phyloP scores from a whole-genome alignment of 2,797 vertebrate species.

The Coccyzus lansbergi region DNA sequence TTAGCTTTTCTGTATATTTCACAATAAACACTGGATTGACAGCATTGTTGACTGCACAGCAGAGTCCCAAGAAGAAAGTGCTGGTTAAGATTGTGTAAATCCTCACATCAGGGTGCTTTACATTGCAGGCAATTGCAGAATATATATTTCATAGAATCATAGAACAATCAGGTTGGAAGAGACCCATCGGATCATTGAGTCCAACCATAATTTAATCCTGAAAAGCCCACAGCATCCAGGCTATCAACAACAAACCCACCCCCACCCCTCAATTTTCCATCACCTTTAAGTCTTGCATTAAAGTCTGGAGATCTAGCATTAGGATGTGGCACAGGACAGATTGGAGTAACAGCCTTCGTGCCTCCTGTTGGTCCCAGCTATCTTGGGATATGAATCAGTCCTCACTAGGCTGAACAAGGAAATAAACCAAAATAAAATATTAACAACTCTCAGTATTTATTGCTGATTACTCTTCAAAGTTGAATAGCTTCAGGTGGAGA shows the following conservation, averaged over 20 bases:
- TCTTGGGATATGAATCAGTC: background rate
- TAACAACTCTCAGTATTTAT: background rate
- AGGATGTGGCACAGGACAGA: rapidly evolving
- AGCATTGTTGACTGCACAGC: background rate
- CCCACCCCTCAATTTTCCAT: background rate
- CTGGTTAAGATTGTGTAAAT: background rate
- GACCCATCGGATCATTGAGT: no score
- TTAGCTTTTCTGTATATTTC: background rate
- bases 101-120: background rate
- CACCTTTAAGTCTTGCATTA: background rate
- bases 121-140: background rate
- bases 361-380: rapidly evolving
- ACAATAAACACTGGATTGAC: background rate
- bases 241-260: no score
- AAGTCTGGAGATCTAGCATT: background rate
- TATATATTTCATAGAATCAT: no score
- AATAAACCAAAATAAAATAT: background rate
- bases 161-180: no score
- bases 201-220: no score
- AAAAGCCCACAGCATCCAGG: background rate
- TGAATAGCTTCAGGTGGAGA: background rate
- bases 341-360: rapidly evolving
- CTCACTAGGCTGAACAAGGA: background rate
- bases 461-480: background rate
- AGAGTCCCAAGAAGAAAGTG: background rate